Percentiles rank a stretch among this genome's conserved stretches.
phyloP scores from a whole-genome alignment of 2,113 vertebrate species.

The Ailurus styani region DNA sequence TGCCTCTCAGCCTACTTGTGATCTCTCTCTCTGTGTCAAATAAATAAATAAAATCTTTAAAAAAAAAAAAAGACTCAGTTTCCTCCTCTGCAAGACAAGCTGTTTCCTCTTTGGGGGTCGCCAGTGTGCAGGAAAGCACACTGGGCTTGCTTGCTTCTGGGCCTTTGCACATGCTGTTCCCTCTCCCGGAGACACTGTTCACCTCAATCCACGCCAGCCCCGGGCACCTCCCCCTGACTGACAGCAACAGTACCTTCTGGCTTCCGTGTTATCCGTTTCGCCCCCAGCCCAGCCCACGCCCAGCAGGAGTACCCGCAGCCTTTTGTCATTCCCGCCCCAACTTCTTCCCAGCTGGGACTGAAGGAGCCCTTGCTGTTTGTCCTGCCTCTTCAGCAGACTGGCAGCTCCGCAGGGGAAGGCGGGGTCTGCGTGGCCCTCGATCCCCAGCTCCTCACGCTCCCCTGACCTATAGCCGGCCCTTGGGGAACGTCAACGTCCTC shows the following conservation, averaged over 20 bases:
- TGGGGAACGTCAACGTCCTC: not conserved
- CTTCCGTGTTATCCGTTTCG: not conserved
- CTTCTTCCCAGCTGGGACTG: not conserved
- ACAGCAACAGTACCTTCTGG: not conserved
- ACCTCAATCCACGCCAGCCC: not conserved
- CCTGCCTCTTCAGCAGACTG: not conserved
- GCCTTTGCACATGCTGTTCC: not conserved
- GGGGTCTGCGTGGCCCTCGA: not conserved
- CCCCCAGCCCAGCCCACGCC: not conserved
- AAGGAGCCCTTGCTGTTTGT: not conserved
- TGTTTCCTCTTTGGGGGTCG: not conserved
- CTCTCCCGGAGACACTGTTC: not conserved
- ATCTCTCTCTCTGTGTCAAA: too few relatives aligned
- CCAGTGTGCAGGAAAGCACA: not conserved
- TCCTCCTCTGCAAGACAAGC: not conserved
- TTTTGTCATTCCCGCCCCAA: not conserved
- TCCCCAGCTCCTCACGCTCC: not conserved
- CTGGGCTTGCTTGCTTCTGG: not conserved
- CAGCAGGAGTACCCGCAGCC: not conserved
- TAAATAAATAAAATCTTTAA: too few relatives aligned
- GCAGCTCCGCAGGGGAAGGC: not conserved
- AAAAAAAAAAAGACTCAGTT: not conserved
- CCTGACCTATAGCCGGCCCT: not conserved
- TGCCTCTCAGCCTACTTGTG: too few relatives aligned
- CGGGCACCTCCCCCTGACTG: not conserved